Conservation (phyloP, 2,113 vertebrate species). For the Gadus macrocephalus region DNA sequence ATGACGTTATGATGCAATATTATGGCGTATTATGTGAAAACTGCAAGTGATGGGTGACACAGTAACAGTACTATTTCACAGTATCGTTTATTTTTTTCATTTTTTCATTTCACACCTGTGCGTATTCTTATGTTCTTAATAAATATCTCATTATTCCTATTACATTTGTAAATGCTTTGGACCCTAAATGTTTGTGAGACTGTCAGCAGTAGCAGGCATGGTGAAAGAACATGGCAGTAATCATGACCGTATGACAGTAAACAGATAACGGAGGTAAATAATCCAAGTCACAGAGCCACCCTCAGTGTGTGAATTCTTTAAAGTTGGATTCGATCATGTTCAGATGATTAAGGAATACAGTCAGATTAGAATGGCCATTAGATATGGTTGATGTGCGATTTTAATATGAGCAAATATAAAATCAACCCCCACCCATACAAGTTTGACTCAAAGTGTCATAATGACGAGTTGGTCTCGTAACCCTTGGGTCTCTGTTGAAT, state of each 20-base stretch:
- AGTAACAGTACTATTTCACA: too few species aligned
- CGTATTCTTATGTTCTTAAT: too few species aligned
- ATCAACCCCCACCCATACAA: not conserved
- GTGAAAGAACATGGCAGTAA: slow-evolving; percentile 27
- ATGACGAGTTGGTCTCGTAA: not conserved
- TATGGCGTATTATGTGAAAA: too few species aligned
- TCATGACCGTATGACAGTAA: slow-evolving; percentile 26
- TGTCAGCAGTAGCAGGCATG: too few species aligned
- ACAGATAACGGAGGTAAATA: slow-evolving; percentile 47
- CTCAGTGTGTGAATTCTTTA: not conserved
- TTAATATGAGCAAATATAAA: not conserved
- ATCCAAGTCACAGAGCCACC: slow-evolving; percentile 25
- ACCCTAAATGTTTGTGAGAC: too few species aligned
- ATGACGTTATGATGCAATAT: too few species aligned
- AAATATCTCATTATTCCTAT: too few species aligned
- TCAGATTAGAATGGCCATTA: too few species aligned
- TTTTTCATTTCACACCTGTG: too few species aligned
- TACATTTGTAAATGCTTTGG: too few species aligned
- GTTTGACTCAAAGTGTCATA: not conserved
- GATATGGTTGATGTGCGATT: not conserved
- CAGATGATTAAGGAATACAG: not conserved
- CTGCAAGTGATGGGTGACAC: too few species aligned
- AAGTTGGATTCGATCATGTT: slow-evolving; percentile 39
- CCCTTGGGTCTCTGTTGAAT: not conserved
- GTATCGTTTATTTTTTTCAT: too few species aligned